Evolutionary conservation across 2,113 vertebrate species (phyloP).

Genomic region (Siniperca chuatsi): DNA sequence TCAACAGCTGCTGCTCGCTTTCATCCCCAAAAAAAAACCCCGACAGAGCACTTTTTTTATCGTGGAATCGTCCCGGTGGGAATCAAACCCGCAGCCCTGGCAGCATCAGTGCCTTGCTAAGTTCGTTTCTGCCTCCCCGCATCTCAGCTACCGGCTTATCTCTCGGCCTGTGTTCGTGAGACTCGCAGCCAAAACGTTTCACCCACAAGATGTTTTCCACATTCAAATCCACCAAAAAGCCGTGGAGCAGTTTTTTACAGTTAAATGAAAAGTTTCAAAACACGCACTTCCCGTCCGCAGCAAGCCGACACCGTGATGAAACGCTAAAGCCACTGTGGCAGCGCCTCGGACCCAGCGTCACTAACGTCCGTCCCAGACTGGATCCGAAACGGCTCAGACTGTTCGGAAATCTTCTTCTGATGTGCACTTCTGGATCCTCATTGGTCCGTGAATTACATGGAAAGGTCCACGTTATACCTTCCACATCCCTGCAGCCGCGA

Average conservation of each 20-base stretch:
- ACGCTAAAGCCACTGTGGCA: neutral
- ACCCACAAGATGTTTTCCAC: constrained; percentile 34
- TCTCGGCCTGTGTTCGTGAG: neutral
- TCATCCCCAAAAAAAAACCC: neutral
- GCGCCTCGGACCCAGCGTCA: neutral
- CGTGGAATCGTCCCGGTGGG: neutral
- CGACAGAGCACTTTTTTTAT: neutral
- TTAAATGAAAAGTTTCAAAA: neutral
- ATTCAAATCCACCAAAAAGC: neutral
- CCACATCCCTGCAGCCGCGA: neutral
- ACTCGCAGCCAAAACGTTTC: neutral
- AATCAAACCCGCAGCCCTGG: constrained; percentile 26
- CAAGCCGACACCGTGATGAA: too few relatives aligned
- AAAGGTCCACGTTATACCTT: neutral
- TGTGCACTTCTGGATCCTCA: neutral
- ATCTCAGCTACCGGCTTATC: neutral
- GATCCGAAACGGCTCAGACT: neutral
- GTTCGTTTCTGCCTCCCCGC: neutral
- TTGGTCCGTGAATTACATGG: neutral
- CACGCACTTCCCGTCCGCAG: neutral
- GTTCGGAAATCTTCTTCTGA: neutral
- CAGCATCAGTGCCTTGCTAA: constrained; percentile 3
- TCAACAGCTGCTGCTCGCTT: constrained; percentile 36
- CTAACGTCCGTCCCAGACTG: neutral
- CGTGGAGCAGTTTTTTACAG: neutral